Conservation (phyloP, 2,888 invertebrate species). For the Arge pagana region DNA sequence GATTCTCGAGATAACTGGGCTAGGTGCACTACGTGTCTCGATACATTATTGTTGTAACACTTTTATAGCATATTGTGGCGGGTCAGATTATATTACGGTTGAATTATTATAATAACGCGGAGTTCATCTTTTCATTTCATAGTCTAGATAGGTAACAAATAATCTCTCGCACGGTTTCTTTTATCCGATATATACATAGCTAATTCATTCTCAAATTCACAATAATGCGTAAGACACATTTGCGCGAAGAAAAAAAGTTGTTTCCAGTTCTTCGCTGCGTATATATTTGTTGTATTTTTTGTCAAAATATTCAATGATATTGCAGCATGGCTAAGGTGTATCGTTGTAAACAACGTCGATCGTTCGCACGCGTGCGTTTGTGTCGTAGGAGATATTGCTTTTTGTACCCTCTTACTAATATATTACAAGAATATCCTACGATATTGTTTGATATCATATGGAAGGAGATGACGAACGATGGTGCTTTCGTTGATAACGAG, state of each 20-base stretch:
- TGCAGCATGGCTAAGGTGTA: conserved; percentile 9
- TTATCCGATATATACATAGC: conserved; percentile 5
- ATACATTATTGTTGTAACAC: conserved; percentile 13
- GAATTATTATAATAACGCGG: conserved; percentile 8
- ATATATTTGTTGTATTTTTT: conserved; percentile 1
- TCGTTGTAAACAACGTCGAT: no score
- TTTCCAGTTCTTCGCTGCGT: background rate
- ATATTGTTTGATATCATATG: no score
- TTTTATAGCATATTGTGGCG: conserved; percentile 12
- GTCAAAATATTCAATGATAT: conserved; percentile 14
- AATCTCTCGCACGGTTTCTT: background rate
- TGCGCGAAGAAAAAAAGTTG: conserved; percentile 3
- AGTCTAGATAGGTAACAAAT: background rate
- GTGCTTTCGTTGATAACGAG: no score
- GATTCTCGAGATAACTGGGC: conserved; percentile 11
- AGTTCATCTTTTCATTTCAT: conserved; percentile 6
- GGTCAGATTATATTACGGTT: conserved; percentile 13
- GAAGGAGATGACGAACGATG: no score
- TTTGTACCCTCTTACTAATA: conserved; percentile 47
- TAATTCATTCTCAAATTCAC: conserved; percentile 11
- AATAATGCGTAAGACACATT: conserved; percentile 19
- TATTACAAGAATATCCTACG: no score
- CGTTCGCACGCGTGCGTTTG: no score
- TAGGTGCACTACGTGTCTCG: conserved; percentile 5
- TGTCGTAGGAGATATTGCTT: conserved; percentile 42